A percentile compares a stretch with the other conserved stretches of the same genome.
Evolutionary conservation across 2,113 vertebrate genomes (phyloP).

Genomic region (Tachysurus vachellii): DNA sequence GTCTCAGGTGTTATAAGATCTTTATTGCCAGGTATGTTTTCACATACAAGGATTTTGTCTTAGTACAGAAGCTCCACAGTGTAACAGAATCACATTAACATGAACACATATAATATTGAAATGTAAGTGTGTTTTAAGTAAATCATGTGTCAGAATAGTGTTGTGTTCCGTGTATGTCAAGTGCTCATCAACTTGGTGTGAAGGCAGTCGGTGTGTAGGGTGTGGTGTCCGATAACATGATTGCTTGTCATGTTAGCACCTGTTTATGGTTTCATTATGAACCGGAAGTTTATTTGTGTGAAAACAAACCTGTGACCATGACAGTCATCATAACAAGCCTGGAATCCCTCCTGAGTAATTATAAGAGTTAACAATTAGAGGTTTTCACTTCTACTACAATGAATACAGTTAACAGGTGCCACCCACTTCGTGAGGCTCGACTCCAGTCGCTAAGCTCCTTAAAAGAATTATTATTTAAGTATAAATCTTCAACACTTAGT

Average conservation of each 20-base stretch:
- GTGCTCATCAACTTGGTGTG: background rate
- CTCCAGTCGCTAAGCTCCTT: background rate
- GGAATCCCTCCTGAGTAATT: background rate
- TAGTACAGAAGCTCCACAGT: too few species aligned
- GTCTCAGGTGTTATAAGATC: background rate
- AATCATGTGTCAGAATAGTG: too few species aligned
- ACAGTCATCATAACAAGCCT: background rate
- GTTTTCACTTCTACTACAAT: background rate
- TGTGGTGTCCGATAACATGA: background rate
- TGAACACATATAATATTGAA: too few species aligned
- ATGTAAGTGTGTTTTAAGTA: too few species aligned
- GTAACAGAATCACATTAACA: too few species aligned
- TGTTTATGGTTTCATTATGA: slow-evolving; percentile 1
- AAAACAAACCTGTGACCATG: background rate
- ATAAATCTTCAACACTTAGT: background rate
- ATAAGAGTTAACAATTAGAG: background rate
- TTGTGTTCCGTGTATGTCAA: too few species aligned
- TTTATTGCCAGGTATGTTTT: too few species aligned
- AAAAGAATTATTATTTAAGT: background rate
- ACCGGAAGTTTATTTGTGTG: background rate
- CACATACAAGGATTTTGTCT: too few species aligned
- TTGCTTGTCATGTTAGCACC: background rate
- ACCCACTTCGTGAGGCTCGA: background rate
- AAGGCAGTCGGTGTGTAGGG: background rate
- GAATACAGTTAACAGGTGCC: background rate